Base-by-base conservation (phyloP, 2,797 vertebrate species). In the Myripristis jacobus region DNA sequence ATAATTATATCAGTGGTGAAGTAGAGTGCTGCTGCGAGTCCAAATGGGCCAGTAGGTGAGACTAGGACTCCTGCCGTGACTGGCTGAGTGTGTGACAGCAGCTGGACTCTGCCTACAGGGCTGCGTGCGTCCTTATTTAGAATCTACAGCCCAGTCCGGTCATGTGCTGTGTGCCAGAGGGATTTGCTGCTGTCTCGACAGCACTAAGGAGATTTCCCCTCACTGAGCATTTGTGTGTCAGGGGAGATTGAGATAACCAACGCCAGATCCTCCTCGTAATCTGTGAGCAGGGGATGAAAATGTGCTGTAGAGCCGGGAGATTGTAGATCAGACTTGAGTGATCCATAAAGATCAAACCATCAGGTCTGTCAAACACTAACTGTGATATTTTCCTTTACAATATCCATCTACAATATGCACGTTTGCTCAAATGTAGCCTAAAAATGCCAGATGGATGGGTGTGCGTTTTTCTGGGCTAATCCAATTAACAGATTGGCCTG, bases 11-110 rank as follows among this genome's bases (percentile, higher is more conserved):
- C 3, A 25, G n/a, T 15, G 9, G 59, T 27, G 18, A 22, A 44
- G 52, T 69, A 73, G 54, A 47, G 70, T 67, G 61, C 48, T 61
- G 72, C 55, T 50, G 13, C 11, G 53, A 44, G 50, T 73, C 71
- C 55, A 83, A 84, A 43, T 48, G 82, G 86, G 78, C 44, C 77
- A 89, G 82, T 70, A 77, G 82, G 83, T 82, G 73, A 87, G 69
- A 66, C 75, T 52, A 1, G 4, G 65, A 66, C 22, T 25, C 79
- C 57, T 56, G 21, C 59, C 56, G 66, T 47, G 48, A 75, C 36
- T 59, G 22, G 47, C 44, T 2, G 4, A 54, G 36, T 48, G 38
- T 22, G 31, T 53, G 38, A 18, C 21, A 52, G 19, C 38, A 44
- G 27, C 48, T 61, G 56, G 19, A 52, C 56, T 57, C 54, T 73